phyloP scores from a whole-genome alignment of 2,113 vertebrate species.

The Oreochromis tanganicae region DNA sequence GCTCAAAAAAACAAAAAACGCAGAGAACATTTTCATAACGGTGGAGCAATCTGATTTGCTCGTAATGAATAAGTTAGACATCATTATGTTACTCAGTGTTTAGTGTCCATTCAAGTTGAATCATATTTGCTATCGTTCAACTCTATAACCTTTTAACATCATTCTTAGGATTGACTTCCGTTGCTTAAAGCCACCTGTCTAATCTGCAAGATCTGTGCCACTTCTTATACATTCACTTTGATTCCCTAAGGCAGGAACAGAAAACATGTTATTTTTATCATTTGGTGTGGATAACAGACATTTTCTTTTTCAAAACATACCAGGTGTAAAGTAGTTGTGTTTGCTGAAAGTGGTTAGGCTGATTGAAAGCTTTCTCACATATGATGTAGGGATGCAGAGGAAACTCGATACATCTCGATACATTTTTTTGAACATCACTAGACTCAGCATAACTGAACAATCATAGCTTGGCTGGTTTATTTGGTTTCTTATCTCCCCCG shows the following conservation, averaged over 20 bases:
- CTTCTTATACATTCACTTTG: constrained; percentile 88
- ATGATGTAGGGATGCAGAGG: background rate
- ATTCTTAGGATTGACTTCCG: background rate
- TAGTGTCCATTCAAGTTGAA: background rate
- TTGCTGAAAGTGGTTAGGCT: constrained; percentile 4
- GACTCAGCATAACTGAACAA: background rate
- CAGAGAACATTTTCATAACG: background rate
- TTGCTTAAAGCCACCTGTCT: constrained; percentile 61
- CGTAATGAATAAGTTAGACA: background rate
- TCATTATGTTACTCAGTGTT: constrained; percentile 2
- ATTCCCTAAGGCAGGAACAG: constrained; percentile 88
- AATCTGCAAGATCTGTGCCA: constrained; percentile 65
- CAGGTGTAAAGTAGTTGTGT: background rate
- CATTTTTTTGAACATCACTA: background rate
- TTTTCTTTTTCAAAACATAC: constrained; percentile 47
- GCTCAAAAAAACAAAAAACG: background rate
- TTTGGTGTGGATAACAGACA: constrained; percentile 85
- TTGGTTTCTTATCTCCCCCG: background rate
- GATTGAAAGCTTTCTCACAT: background rate
- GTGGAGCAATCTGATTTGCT: background rate
- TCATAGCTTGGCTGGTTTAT: background rate
- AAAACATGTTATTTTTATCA: constrained; percentile 70
- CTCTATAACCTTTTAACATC: background rate
- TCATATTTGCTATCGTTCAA: background rate
- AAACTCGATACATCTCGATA: background rate